Evolutionary conservation across 1,140 invertebrate species (phyloP).

Genomic region (Antheraea pernyi): DNA sequence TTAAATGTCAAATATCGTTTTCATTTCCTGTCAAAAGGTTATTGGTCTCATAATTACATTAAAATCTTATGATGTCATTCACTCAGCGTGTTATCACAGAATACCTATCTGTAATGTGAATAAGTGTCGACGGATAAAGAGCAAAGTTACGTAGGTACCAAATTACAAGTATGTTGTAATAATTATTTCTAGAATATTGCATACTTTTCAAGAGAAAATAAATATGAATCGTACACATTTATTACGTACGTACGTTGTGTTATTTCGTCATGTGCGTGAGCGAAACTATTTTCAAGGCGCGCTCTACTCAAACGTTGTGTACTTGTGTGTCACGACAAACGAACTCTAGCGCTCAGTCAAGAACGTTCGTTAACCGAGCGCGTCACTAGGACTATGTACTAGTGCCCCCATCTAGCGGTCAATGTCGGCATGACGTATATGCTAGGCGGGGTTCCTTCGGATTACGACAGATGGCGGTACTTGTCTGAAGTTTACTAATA

Average conservation of each 20-base stretch:
- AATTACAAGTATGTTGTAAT: neutral
- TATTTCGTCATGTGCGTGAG: conserved; percentile 6
- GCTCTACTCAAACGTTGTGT: conserved; percentile 43
- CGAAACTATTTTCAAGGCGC: conserved; percentile 13
- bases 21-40: conserved; percentile 14
- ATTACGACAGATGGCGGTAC: conserved; percentile 38
- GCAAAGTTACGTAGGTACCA: neutral
- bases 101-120: neutral
- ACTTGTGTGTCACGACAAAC: conserved; percentile 51
- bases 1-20: conserved; percentile 4
- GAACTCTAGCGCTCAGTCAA: conserved; percentile 72
- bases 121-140: neutral
- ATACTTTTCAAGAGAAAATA: conserved; percentile 2
- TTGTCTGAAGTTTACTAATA: neutral
- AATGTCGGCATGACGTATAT: conserved; percentile 63
- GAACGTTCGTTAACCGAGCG: conserved; percentile 74
- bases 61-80: conserved; percentile 13
- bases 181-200: neutral
- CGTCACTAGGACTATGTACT: conserved; percentile 55
- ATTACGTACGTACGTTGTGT: conserved; percentile 6
- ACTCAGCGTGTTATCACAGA: neutral
- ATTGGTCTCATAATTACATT: conserved; percentile 13
- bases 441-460: conserved; percentile 31
- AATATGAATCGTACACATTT: neutral
- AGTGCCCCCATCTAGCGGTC: conserved; percentile 73